phyloP scores from a whole-genome alignment of 2,797 vertebrate genomes.

The Rhynchonycteris naso region DNA sequence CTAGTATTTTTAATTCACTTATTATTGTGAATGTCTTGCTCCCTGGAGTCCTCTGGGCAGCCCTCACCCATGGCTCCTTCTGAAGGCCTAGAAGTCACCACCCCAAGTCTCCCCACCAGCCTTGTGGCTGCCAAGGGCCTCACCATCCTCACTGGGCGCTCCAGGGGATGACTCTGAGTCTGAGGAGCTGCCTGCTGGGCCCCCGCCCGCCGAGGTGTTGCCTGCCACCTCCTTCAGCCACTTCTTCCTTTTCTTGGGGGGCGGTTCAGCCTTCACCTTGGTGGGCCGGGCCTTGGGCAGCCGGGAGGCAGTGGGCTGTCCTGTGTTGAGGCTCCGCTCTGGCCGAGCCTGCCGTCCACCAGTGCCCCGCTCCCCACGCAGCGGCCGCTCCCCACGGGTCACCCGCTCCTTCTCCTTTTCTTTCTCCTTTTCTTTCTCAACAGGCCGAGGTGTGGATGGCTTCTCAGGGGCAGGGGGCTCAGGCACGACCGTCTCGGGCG shows the following conservation, averaged over 20 bases:
- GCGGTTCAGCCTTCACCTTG: slow-evolving; percentile 88
- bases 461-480: slow-evolving; percentile 84
- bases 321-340: slow-evolving; percentile 80
- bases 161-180: slow-evolving; percentile 93
- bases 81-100: accelerated
- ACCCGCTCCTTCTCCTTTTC: slow-evolving; percentile 81
- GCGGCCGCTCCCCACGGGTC: slow-evolving; percentile 47
- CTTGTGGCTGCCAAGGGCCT: not conserved
- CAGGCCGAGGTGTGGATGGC: slow-evolving; percentile 68
- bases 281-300: slow-evolving; percentile 80
- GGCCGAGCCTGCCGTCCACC: slow-evolving; percentile 63
- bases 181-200: slow-evolving; percentile 87
- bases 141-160: slow-evolving; percentile 92
- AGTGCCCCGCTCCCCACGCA: slow-evolving; percentile 50
- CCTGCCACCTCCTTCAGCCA: slow-evolving; percentile 92
- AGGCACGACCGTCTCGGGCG: slow-evolving; percentile 77
- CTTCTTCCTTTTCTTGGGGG: slow-evolving; percentile 93
- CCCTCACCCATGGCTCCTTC: not conserved
- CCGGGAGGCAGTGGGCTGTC: slow-evolving; percentile 74
- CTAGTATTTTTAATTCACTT: not conserved
- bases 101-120: not conserved
- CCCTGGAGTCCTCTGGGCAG: not conserved
- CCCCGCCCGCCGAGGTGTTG: not conserved
- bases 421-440: slow-evolving; percentile 83
- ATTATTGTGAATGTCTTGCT: not conserved